phyloP scores from a whole-genome alignment of 2,797 vertebrate species.

The Streptopelia turtur region DNA sequence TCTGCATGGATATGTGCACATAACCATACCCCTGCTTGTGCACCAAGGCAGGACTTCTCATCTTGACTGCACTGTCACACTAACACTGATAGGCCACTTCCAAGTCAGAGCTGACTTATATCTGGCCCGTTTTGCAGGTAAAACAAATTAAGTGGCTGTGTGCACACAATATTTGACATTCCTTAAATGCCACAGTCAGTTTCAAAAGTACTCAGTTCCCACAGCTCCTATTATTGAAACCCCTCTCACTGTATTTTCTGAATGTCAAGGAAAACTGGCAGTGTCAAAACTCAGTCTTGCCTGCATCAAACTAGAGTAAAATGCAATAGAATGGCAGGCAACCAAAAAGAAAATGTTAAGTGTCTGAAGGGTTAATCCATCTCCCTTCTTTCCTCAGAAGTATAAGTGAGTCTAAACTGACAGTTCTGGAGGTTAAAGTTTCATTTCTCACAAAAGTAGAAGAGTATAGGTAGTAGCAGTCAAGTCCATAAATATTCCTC shows the following conservation, averaged over 20 bases:
- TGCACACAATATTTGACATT: neutral
- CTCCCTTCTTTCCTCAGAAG: neutral
- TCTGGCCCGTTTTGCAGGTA: neutral
- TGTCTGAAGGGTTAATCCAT: neutral
- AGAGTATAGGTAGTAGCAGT: conserved; percentile 33
- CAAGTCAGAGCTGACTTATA: neutral
- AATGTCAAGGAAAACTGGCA: neutral
- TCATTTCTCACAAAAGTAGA: conserved; percentile 28
- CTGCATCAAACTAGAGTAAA: neutral
- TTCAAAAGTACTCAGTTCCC: neutral
- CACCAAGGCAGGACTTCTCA: neutral
- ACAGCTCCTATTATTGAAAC: neutral
- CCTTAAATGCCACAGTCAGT: neutral
- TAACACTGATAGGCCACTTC: neutral
- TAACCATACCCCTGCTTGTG: neutral
- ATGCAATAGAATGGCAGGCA: neutral
- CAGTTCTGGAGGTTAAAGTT: conserved; percentile 23
- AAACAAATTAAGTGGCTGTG: neutral
- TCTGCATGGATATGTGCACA: neutral
- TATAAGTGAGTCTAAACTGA: neutral
- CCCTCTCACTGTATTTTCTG: neutral
- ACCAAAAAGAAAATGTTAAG: neutral
- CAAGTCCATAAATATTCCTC: conserved; percentile 65
- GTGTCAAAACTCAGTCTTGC: neutral
- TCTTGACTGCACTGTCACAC: neutral